Evolutionary conservation across 2,113 vertebrate species (phyloP).

Genomic region (Ovis canadensis): DNA sequence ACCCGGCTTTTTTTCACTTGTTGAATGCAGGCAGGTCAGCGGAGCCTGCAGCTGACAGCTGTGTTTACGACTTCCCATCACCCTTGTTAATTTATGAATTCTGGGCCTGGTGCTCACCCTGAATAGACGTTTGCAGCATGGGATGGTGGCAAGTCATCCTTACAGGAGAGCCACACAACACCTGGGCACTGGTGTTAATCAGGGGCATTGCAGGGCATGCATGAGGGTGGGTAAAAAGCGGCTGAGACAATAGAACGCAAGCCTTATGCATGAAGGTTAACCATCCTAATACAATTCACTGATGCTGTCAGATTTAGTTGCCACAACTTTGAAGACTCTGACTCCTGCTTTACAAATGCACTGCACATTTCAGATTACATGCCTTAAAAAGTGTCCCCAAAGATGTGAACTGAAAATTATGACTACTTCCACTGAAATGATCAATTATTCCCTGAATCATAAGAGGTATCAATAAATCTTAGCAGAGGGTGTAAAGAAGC

Average conservation of each 20-base stretch:
- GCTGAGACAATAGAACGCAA: background rate
- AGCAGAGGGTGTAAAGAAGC: background rate
- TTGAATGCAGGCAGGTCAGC: background rate
- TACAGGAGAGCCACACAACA: background rate
- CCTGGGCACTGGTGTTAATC: background rate
- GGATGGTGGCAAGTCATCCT: background rate
- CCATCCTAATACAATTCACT: background rate
- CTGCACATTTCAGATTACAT: background rate
- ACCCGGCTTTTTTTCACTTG: background rate
- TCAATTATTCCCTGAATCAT: background rate
- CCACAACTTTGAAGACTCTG: background rate
- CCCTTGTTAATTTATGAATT: background rate
- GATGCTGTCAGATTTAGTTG: background rate
- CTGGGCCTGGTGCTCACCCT: background rate
- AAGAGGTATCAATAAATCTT: background rate
- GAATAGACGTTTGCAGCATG: background rate
- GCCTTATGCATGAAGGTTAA: background rate
- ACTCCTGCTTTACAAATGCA: background rate
- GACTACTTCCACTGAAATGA: background rate
- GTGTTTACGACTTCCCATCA: background rate
- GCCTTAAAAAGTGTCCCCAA: background rate
- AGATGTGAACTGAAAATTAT: background rate
- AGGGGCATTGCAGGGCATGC: accelerated
- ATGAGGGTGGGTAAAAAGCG: background rate
- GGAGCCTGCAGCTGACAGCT: background rate